Evolutionary conservation across 2,113 vertebrate species (phyloP).

Genomic region (Brachyhypopomus gauderio): DNA sequence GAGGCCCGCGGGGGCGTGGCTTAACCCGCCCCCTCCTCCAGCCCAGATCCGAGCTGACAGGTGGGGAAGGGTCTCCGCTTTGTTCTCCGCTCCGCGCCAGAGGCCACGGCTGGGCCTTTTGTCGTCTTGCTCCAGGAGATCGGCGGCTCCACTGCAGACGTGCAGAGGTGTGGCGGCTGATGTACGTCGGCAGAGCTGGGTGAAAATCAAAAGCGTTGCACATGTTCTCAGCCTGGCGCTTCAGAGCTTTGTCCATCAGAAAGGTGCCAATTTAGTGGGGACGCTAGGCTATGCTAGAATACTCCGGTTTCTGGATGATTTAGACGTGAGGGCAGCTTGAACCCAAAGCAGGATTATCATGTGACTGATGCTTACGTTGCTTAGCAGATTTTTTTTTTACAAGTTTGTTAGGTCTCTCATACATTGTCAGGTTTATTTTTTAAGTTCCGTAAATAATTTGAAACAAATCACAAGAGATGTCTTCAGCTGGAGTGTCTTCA

Average conservation of each 20-base stretch:
- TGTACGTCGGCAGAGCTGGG: constrained; percentile 14
- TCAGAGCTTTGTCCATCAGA: background rate
- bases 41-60: constrained; percentile 33
- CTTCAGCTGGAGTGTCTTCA: no score
- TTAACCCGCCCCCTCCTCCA: background rate
- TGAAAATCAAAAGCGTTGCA: constrained; percentile 26
- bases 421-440: no score
- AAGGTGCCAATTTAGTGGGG: background rate
- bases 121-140: background rate
- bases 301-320: background rate
- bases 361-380: no score
- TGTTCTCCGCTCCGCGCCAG: constrained; percentile 23
- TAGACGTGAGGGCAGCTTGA: background rate
- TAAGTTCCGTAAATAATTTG: no score
- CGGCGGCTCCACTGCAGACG: background rate
- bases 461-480: no score
- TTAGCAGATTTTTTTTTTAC: no score
- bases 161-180: constrained; percentile 36
- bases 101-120: constrained; percentile 22
- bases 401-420: no score
- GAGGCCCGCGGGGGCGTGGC: background rate
- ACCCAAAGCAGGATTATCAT: background rate
- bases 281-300: background rate
- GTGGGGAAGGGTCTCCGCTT: constrained; percentile 13
- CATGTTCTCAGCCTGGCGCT: background rate